Evolutionary conservation across 2,797 vertebrate genomes (phyloP).

Genomic region (Acridotheres tristis): DNA sequence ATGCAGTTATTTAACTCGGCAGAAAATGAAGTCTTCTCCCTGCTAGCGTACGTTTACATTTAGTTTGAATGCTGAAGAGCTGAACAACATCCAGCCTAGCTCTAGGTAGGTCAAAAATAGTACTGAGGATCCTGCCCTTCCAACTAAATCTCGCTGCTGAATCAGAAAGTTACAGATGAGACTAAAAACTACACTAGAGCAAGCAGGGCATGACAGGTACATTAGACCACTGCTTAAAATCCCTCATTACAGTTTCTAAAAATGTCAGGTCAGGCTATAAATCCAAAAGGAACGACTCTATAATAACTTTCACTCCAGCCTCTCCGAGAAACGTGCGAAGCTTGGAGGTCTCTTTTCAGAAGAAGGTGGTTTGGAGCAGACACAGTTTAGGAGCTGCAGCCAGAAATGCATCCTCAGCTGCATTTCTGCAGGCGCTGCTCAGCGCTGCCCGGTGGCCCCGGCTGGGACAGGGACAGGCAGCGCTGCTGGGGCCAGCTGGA

Average conservation of each 20-base stretch:
- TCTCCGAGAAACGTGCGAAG: neutral
- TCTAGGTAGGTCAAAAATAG: neutral
- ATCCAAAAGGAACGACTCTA: neutral
- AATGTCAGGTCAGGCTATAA: neutral
- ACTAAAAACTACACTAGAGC: neutral
- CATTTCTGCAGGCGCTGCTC: rapidly evolving
- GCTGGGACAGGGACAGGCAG: rapidly evolving
- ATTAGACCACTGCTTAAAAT: neutral
- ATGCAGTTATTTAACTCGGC: neutral
- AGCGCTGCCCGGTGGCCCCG: rapidly evolving
- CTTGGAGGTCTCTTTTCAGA: neutral
- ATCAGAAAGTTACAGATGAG: neutral
- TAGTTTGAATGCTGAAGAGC: neutral
- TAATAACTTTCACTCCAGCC: neutral
- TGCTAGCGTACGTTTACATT: neutral
- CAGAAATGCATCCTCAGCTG: rapidly evolving
- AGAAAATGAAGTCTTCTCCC: neutral
- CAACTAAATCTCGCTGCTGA: neutral
- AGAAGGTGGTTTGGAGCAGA: rapidly evolving
- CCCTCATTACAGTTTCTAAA: neutral
- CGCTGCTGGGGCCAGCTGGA: rapidly evolving
- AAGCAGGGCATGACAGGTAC: neutral
- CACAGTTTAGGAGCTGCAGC: rapidly evolving
- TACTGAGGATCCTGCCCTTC: neutral
- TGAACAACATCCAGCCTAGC: neutral